Conservation (phyloP, 2,113 vertebrate species). For the Chlamydotis undulata region DNA sequence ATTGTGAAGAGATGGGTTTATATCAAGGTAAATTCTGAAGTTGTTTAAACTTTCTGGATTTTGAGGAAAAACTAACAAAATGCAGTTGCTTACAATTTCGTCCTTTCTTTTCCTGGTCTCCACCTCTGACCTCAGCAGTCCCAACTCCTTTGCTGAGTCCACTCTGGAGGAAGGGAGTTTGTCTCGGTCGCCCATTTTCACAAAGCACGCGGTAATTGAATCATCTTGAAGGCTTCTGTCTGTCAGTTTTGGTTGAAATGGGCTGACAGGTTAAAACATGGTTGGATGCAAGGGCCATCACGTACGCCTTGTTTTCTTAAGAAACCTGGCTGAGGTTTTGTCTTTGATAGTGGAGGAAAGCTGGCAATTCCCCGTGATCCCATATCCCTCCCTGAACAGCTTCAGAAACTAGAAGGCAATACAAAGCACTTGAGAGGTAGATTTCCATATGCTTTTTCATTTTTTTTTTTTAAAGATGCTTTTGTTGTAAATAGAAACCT, state of each 20-base stretch:
- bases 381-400: not conserved
- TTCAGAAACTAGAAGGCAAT: not conserved
- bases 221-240: not conserved
- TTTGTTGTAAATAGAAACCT: not conserved
- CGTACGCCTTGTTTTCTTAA: not conserved
- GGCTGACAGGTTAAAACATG: not conserved
- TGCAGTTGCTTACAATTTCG: not conserved
- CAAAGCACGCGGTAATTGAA: not conserved
- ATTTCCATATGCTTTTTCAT: not conserved
- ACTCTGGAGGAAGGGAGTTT: not conserved
- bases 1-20: not conserved
- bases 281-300: not conserved
- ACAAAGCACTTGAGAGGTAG: not conserved
- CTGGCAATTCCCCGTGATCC: not conserved
- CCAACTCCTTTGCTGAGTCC: not conserved
- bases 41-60: not conserved
- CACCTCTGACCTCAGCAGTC: not conserved
- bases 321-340: not conserved
- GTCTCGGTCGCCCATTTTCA: not conserved
- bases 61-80: not conserved
- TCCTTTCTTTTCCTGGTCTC: not conserved
- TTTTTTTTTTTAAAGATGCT: not conserved
- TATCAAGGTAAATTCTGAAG: not conserved
- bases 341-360: not conserved
- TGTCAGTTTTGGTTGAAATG: not conserved